phyloP scores from a whole-genome alignment of 2,888 invertebrate genomes.

The Apotomis capreana region DNA sequence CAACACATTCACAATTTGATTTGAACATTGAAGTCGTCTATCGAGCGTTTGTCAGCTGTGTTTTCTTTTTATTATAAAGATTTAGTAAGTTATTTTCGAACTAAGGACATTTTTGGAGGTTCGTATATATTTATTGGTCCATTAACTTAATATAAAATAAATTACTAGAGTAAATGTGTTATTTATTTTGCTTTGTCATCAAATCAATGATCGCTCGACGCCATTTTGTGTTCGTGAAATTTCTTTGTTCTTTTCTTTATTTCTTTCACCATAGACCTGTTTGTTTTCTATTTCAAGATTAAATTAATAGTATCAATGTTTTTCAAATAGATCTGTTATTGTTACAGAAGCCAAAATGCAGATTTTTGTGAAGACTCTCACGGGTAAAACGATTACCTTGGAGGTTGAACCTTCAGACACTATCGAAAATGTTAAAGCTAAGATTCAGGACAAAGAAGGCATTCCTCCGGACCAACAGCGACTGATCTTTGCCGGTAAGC shows the following conservation, averaged over 20 bases:
- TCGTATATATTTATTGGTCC: background rate
- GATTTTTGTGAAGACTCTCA: slow-evolving; percentile 71
- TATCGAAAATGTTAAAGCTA: slow-evolving; percentile 72
- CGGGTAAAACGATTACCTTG: slow-evolving; percentile 70
- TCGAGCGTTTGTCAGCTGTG: slow-evolving; percentile 25
- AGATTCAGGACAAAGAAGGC: slow-evolving; percentile 72
- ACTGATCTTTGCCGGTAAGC: slow-evolving; percentile 71
- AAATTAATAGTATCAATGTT: slow-evolving; percentile 55
- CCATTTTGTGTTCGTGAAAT: slow-evolving; percentile 75
- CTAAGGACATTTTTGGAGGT: slow-evolving; percentile 21
- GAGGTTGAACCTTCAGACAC: slow-evolving; percentile 71
- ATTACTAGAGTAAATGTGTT: no score
- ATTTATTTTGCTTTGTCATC: slow-evolving; percentile 26
- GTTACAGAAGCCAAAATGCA: slow-evolving; percentile 69
- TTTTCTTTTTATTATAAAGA: slow-evolving; percentile 31
- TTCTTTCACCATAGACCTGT: slow-evolving; percentile 53
- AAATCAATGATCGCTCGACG: slow-evolving; percentile 52
- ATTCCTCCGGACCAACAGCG: slow-evolving; percentile 73
- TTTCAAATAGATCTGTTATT: slow-evolving; percentile 51
- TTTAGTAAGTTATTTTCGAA: slow-evolving; percentile 15
- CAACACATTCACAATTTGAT: no score
- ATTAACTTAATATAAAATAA: no score
- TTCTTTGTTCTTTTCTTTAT: slow-evolving; percentile 78
- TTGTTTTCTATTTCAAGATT: slow-evolving; percentile 43
- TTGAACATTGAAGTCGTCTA: background rate